Percentiles rank a stretch among this genome's conserved stretches.
phyloP scores from a whole-genome alignment of 2,888 invertebrate genomes.

The Caenorhabditis afra region DNA sequence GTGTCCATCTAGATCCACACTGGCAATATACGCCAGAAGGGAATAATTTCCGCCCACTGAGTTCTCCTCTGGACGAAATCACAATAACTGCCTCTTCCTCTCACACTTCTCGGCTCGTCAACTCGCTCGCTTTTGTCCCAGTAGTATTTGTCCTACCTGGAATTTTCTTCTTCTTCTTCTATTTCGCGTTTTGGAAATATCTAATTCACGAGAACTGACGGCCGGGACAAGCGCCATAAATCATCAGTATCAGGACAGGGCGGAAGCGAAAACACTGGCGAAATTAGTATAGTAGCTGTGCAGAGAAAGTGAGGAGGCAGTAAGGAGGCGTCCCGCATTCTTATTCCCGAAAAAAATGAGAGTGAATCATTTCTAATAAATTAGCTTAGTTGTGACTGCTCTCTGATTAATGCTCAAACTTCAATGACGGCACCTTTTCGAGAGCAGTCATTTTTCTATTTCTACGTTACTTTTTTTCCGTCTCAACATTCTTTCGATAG shows the following conservation, averaged over 20 bases:
- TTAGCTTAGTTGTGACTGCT: constrained; percentile 42
- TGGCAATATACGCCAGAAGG: neutral
- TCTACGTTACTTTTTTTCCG: constrained; percentile 2
- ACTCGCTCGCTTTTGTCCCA: neutral
- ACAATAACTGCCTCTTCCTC: neutral
- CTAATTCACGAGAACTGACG: constrained; percentile 11
- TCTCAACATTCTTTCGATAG: constrained; percentile 12
- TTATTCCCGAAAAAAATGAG: neutral
- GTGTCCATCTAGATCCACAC: constrained; percentile 5
- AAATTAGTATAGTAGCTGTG: too few relatives aligned
- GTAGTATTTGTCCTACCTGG: too few relatives aligned
- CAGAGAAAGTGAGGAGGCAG: neutral
- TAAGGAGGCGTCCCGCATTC: neutral
- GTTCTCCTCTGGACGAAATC: constrained; percentile 17
- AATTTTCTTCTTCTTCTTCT: too few relatives aligned
- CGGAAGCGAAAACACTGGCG: too few relatives aligned
- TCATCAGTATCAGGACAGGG: too few relatives aligned
- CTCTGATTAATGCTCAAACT: constrained; percentile 38
- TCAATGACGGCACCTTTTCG: neutral
- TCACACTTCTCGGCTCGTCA: neutral
- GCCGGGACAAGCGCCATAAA: too few relatives aligned
- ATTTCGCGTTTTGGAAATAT: constrained; percentile 18
- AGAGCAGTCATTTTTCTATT: constrained; percentile 7
- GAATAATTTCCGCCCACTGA: constrained; percentile 50
- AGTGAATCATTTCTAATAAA: constrained; percentile 12